Evolutionary conservation across 2,797 vertebrate genomes (phyloP).

Genomic region (Stomatorhinus walkeri): DNA sequence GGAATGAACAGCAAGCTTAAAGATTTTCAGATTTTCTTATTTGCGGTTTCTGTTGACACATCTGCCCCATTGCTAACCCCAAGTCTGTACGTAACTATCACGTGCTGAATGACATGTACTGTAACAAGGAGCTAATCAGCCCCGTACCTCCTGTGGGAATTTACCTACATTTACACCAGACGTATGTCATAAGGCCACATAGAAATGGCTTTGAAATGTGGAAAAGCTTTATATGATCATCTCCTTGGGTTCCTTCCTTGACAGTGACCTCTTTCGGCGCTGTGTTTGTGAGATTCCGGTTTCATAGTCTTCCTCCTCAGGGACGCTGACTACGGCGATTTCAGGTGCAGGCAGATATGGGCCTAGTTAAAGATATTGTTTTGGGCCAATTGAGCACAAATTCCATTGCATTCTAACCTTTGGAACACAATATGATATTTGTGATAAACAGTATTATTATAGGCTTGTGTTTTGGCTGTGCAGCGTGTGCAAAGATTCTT

Average conservation of each 20-base stretch:
- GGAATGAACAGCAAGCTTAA: conserved; percentile 38
- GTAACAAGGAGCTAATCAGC: conserved; percentile 42
- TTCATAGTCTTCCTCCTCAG: conserved; percentile 75
- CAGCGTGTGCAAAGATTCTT: conserved; percentile 2
- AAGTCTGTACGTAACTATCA: conserved; percentile 32
- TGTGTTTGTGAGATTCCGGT: conserved; percentile 58
- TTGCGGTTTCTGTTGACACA: conserved; percentile 3
- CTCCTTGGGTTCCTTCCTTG: conserved; percentile 49
- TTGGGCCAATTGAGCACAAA: conserved; percentile 70
- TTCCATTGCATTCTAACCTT: conserved; percentile 21
- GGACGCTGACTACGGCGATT: conserved; percentile 66
- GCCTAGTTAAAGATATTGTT: conserved; percentile 87
- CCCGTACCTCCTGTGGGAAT: conserved; percentile 37
- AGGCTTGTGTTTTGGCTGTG: not conserved
- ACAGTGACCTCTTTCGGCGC: conserved; percentile 75
- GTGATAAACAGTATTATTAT: not conserved
- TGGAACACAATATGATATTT: not conserved
- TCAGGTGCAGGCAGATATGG: conserved; percentile 70
- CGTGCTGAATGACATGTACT: conserved; percentile 37
- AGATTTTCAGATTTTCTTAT: conserved; percentile 28
- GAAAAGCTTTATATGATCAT: conserved; percentile 47
- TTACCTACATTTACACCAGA: conserved; percentile 32
- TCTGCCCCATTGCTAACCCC: conserved; percentile 13
- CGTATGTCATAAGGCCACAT: conserved; percentile 51
- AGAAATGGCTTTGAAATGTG: conserved; percentile 33